Evolutionary conservation across 2,888 invertebrate genomes (phyloP).

Genomic region (Melieria picta): DNA sequence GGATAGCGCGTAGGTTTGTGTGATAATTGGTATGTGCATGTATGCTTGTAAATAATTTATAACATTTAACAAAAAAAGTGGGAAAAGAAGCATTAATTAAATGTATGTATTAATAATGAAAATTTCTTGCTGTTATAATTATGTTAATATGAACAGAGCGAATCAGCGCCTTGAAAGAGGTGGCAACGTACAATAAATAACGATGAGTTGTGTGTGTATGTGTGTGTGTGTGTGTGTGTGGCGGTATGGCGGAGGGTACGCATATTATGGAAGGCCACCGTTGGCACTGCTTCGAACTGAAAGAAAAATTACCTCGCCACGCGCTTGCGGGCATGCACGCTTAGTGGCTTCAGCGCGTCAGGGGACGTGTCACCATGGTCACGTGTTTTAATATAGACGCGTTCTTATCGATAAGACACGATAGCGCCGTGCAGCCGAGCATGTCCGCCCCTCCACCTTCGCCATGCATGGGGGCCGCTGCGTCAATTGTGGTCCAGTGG

Average conservation of each 20-base stretch:
- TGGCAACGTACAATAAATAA: no score
- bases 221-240: no score
- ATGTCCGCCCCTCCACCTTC: constrained; percentile 11
- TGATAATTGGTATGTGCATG: constrained; percentile 11
- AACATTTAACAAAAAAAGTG: constrained; percentile 29
- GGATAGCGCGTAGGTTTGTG: not conserved
- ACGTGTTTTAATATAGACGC: constrained; percentile 58
- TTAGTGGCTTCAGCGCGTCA: constrained; percentile 51
- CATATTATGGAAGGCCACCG: no score
- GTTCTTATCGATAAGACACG: constrained; percentile 54
- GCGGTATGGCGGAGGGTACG: no score
- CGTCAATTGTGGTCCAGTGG: constrained; percentile 53
- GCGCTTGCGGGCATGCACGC: no score
- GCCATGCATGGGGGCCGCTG: constrained; percentile 39
- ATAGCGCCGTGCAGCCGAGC: constrained; percentile 39
- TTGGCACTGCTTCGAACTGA: no score
- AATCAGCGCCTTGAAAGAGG: no score
- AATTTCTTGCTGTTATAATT: no score
- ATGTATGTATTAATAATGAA: no score
- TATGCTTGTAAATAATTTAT: constrained; percentile 23
- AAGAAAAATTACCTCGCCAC: no score
- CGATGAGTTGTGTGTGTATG: no score
- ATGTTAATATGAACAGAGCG: no score
- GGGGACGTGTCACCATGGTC: constrained; percentile 56
- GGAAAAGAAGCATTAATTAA: not conserved